Evolutionary conservation across 2,797 vertebrate species (phyloP), one percentile per base, ranked within the genome.

Genomic region (Galago senegalensis): DNA sequence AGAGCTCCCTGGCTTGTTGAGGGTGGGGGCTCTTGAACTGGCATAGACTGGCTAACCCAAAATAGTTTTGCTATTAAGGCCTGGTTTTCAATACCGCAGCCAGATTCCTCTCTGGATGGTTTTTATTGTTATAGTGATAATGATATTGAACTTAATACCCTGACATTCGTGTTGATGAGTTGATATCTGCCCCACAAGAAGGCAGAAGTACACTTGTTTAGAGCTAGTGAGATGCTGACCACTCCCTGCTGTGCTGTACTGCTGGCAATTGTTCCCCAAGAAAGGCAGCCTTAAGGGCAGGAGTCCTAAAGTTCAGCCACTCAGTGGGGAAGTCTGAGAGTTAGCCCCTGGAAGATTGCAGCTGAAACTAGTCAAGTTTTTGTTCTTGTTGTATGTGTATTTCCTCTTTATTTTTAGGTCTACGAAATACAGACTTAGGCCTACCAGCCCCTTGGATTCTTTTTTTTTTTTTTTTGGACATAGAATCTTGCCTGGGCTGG

Each of bases 341-440:
- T 60, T 23, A 83, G 75, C 88, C 85, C 60, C 88, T 80, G 61
- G 67, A 34, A 82, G 46, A 25, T 3, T n/a, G 31, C 53, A 91
- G 92, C 76, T 86, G n/a, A n/a, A 31, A 49, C 53, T 72, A 53
- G 77, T 61, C 16, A 69, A 23, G 61, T 83, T 95, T 92, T 72
- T 94, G 18, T 75, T 65, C 23, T 58, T 87, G 10, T 49, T 79
- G n/a, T 34, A 8, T 13, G 31, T 53, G 31, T 75, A 61, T 69
- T 65, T 89, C 27, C 31, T 20, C 67, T 72, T 87, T 29, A 69
- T n/a, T 87, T 96, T 95, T 79, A 86, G 58, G 70, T 83, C 75
- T 34, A 43, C 0, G 17, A 61, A 70, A 40, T 56, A 76, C 56
- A 75, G 70, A 75, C 46, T 40, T 46, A 31, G 49, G 56, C 37